Base-by-base conservation (phyloP, 1,140 invertebrate genomes). In the Heliconius melpomene region DNA sequence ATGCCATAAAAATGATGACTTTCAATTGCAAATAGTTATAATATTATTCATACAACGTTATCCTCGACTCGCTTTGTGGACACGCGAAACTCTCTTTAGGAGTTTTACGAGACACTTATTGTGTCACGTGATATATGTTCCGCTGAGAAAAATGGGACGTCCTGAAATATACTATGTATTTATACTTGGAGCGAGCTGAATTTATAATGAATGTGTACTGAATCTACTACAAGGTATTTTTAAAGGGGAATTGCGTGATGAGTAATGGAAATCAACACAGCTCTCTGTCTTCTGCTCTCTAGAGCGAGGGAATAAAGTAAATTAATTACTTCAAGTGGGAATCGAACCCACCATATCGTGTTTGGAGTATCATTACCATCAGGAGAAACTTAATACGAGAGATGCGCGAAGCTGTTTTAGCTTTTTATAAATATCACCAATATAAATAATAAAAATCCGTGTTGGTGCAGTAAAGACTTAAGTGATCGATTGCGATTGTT, bases 31-130 rank as follows among this genome's bases (percentile, higher is more conserved):
- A 66, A 66, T 60, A 60, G 57, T 60, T 60, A n/a, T 2, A 26
- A 60, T 66, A 29, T 66, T 66, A 66, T 66, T 66, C 60, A 29
- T 29, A 66, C 2, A 66, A 66, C 9, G 60, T 29, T 13, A 66
- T 66, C 26, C 60, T 66, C 60, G 60, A 66, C 26, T 66, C 60
- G 60, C 60, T 29, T 66, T 66, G 60, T 66, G 60, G 26, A 29
- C 60, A 66, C 60, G 60, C 60, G 60, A 66, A 29, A 23, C 13
- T 29, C 60, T 66, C 26, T 66, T 66, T 29, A 66, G 60, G 11
- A 66, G 60, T 66, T 66, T 66, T 66, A 66, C 60, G 23, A 66
- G 60, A 66, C 60, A 66, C 60, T 66, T 66, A 66, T 66, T 66
- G 60, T 66, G 60, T 66, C 60, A 16, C 26, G 23, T 66, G 60